A percentile compares a stretch with the other conserved stretches of the same genome.
These are phyloP conservation scores for Parasteatoda lunata DNA, from an alignment of 2,888 invertebrate genomes.

Conservation along the genomic window DNA sequence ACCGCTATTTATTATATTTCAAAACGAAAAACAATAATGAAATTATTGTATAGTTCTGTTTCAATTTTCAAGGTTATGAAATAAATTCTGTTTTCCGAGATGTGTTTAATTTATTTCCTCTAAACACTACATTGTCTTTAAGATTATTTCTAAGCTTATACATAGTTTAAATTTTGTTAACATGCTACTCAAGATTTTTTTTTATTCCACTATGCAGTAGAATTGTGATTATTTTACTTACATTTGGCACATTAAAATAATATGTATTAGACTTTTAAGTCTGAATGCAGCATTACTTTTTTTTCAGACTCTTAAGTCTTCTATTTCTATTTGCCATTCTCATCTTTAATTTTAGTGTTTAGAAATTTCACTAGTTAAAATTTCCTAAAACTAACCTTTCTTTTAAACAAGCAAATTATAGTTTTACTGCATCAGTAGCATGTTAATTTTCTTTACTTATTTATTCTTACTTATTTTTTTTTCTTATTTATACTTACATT, in stretches of 20 bases:
- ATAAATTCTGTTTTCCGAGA: constrained; percentile 34
- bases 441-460: neutral
- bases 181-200: constrained; percentile 34
- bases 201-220: neutral
- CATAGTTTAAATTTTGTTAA: constrained; percentile 54
- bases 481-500: too few species aligned
- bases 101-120: constrained; percentile 42
- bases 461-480: neutral
- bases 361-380: too few species aligned
- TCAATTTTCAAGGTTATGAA: constrained; percentile 14
- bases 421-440: constrained; percentile 5
- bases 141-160: constrained; percentile 21
- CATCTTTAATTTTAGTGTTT: too few species aligned
- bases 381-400: too few species aligned
- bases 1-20: neutral
- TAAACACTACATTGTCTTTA: constrained; percentile 26
- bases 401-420: neutral
- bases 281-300: too few species aligned
- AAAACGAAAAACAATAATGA: neutral
- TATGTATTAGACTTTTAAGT: too few species aligned
- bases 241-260: constrained; percentile 2
- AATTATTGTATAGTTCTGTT: constrained; percentile 37
- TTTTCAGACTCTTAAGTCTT: too few species aligned
- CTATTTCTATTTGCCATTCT: too few species aligned
- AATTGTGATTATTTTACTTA: neutral